phyloP scores from a whole-genome alignment of 2,797 vertebrate genomes.

The Leptatherina wallacei region DNA sequence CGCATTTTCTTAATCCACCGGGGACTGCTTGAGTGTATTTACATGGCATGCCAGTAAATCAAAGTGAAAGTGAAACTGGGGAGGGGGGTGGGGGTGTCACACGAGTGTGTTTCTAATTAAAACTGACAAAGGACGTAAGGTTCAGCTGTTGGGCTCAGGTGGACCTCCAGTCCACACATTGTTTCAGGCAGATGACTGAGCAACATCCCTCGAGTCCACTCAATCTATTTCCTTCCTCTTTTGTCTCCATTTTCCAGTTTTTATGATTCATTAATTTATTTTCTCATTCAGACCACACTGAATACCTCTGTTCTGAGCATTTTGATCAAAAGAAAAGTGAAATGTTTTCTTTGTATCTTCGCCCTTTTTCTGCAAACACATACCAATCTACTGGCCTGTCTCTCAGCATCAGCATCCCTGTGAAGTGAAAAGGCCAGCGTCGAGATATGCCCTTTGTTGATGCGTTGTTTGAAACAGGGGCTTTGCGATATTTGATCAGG shows the following conservation, averaged over 20 bases:
- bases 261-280: neutral
- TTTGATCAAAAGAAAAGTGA: neutral
- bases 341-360: neutral
- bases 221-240: neutral
- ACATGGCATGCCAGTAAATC: neutral
- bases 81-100: neutral
- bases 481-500: constrained; percentile 1
- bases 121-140: constrained; percentile 43
- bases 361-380: neutral
- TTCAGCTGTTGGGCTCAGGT: constrained; percentile 61
- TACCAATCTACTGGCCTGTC: constrained; percentile 18
- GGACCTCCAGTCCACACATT: constrained; percentile 29
- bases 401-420: constrained; percentile 47
- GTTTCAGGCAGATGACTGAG: constrained; percentile 24
- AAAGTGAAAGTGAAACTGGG: constrained; percentile 4
- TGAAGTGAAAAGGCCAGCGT: constrained; percentile 44
- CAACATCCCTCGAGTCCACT: neutral
- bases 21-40: neutral
- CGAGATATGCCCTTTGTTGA: constrained; percentile 35
- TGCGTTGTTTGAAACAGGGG: constrained; percentile 35
- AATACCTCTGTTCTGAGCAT: neutral
- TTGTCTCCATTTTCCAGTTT: neutral
- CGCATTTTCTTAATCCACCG: neutral
- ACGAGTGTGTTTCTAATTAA: constrained; percentile 39
- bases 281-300: neutral